A percentile compares a stretch with the other conserved stretches of the same genome.
These are phyloP conservation scores for Drosophila meridiana DNA, from an alignment of 2,888 invertebrate species.

Conservation along the genomic window DNA sequence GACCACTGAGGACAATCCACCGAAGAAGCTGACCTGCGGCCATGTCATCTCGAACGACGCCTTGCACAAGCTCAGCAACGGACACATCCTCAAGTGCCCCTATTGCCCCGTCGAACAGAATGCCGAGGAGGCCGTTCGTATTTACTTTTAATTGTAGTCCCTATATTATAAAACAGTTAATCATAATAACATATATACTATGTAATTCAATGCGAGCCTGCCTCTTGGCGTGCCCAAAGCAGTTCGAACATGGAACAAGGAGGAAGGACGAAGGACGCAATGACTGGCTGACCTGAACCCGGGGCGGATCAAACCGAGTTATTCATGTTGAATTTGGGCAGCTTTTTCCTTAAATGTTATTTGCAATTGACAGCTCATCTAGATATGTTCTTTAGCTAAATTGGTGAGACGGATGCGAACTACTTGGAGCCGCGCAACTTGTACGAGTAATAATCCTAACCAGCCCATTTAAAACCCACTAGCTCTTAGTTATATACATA, in stretches of 20 bases:
- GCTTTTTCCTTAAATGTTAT: slow-evolving; percentile 42
- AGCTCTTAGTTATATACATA: slow-evolving; percentile 53
- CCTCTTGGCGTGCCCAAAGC: slow-evolving; percentile 14
- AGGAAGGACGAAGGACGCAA: not conserved
- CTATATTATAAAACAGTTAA: slow-evolving; percentile 20
- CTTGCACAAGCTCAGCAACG: slow-evolving; percentile 96
- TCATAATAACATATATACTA: slow-evolving; percentile 22
- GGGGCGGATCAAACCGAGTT: not conserved
- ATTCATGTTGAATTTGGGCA: slow-evolving; percentile 12
- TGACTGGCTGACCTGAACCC: slow-evolving; percentile 7
- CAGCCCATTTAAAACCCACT: slow-evolving; percentile 34
- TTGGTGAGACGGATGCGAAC: slow-evolving; percentile 54
- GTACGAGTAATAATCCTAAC: slow-evolving; percentile 37
- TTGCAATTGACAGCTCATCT: slow-evolving; percentile 34
- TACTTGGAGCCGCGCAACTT: slow-evolving; percentile 44
- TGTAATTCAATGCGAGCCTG: slow-evolving; percentile 37
- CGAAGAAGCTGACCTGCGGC: slow-evolving; percentile 98
- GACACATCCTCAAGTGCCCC: slow-evolving; percentile 99
- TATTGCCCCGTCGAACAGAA: slow-evolving; percentile 99
- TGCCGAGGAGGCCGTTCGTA: slow-evolving; percentile 95
- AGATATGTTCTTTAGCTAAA: slow-evolving; percentile 60
- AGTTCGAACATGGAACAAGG: slow-evolving; percentile 3
- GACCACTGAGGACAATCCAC: slow-evolving; percentile 97
- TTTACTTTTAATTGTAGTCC: slow-evolving; percentile 90
- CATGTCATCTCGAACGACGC: slow-evolving; percentile 99